Base-by-base conservation (phyloP, 2,113 vertebrate genomes). In the Tragelaphus scriptus region DNA sequence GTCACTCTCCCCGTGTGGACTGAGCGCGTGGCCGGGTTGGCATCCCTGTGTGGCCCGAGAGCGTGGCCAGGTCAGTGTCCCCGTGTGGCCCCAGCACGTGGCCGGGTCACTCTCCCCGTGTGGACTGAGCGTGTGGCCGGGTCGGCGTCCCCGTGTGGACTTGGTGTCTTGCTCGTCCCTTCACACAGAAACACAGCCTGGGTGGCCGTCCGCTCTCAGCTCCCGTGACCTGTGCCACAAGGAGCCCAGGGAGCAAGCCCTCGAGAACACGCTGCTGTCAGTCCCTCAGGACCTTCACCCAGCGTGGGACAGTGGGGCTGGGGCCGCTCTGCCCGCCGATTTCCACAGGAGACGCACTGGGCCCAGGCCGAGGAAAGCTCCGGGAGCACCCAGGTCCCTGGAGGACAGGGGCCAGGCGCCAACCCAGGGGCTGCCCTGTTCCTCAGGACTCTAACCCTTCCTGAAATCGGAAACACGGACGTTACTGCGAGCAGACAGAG, bases 301-400 rank as follows among this genome's bases (percentile, higher is more conserved):
- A 14, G 2, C 6, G 13, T 2, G 28, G 28, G 13, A 23, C 21
- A 11, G 88, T 2, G 36, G 81, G 51, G 32, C n/a, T 7, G 8
- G 23, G 55, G 5, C 53, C 26, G 2, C 3, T 3, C 19, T 6
- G 23, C 2, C 53, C 13, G 3, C 49, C 0, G 1, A 9, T 10
- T 23, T 10, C 40, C 53, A 36, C 86, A 53, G 32, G 12, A 23
- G 25, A 19, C 15, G 3, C 6, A 1, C 17, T 53, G 6, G 19
- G 21, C 44, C 6, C 2, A 2, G 9, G 44, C 32, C 32, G 0
- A 36, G 28, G 6, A 49, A 16, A 13, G 11, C 1, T 1, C 89
- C 21, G 0, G 47, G 3, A 0, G 3, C 71, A 17, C 30, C 75
- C 32, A 14, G 23, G 6, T 56, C n/a, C 58, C 28, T 12, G 7